Evolutionary conservation across 2,888 invertebrate genomes (phyloP).

Genomic region (Tetanocera ferruginea): DNA sequence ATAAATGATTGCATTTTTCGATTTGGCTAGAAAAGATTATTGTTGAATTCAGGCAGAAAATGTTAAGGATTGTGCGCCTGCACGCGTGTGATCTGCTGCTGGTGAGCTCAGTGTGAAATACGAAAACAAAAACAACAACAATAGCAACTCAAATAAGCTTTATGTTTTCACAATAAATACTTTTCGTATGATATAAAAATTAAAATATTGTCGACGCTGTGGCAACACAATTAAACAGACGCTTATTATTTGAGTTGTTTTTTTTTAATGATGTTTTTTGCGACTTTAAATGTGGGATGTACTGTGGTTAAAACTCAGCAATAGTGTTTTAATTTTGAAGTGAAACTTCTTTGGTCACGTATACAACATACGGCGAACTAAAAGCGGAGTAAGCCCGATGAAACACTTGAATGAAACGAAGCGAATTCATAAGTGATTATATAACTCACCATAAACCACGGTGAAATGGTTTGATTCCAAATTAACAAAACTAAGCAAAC

Average conservation of each 20-base stretch:
- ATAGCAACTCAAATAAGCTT: neutral
- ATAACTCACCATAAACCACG: neutral
- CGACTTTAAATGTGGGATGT: neutral
- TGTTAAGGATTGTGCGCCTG: neutral
- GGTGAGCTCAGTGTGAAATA: neutral
- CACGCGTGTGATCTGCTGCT: constrained; percentile 5
- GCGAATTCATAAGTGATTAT: too few species aligned
- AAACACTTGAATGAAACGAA: too few species aligned
- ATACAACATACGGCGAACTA: too few species aligned
- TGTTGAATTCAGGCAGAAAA: too few species aligned
- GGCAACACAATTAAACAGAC: neutral
- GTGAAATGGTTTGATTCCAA: neutral
- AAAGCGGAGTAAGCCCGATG: too few species aligned
- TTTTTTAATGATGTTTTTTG: constrained; percentile 5
- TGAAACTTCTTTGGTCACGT: too few species aligned
- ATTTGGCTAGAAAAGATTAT: too few species aligned
- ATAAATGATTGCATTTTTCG: too few species aligned
- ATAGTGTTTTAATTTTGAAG: too few species aligned
- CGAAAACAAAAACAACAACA: neutral
- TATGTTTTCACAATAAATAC: neutral
- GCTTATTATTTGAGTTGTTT: neutral
- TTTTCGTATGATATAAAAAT: neutral
- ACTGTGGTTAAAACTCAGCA: neutral
- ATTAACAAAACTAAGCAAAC: too few species aligned
- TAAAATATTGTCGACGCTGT: neutral